These are phyloP conservation scores for Silvanus unidentatus DNA, from an alignment of 2,888 invertebrate genomes.

Conservation along the genomic window DNA sequence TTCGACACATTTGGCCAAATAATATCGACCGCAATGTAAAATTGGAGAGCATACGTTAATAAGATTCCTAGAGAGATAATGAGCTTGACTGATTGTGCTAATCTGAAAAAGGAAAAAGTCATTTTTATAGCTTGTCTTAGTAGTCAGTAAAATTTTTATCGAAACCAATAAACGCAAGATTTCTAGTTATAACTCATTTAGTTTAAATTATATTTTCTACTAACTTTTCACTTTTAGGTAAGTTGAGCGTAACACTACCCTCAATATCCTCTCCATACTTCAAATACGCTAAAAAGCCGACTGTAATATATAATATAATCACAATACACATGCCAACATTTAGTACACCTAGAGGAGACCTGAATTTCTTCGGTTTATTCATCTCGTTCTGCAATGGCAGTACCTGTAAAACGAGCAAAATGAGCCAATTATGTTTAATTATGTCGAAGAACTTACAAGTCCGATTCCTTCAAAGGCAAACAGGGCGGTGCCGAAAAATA, in stretches of 20 bases:
- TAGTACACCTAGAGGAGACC: conserved; percentile 74
- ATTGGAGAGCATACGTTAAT: conserved; percentile 87
- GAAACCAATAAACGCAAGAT: conserved; percentile 4
- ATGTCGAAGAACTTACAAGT: conserved; percentile 53
- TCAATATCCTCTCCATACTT: conserved; percentile 76
- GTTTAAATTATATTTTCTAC: conserved; percentile 26
- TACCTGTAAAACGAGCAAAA: conserved; percentile 53
- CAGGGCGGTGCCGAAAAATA: conserved; percentile 93
- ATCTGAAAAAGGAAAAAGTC: conserved; percentile 48
- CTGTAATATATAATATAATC: conserved; percentile 66
- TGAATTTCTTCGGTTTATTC: conserved; percentile 71
- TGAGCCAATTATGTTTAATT: neutral
- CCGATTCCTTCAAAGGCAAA: conserved; percentile 97
- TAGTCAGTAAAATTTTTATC: neutral
- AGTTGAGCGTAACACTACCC: conserved; percentile 85
- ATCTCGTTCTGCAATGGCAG: conserved; percentile 91
- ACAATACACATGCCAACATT: conserved; percentile 86
- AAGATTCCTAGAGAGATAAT: conserved; percentile 82
- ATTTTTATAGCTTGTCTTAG: neutral
- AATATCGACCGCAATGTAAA: conserved; percentile 89
- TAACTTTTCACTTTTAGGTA: conserved; percentile 59
- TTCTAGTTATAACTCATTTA: neutral
- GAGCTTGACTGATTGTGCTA: conserved; percentile 76
- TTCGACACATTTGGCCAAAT: conserved; percentile 69
- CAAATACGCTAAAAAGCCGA: conserved; percentile 84